These are phyloP conservation scores for Cydia strobilella DNA, from an alignment of 1,140 invertebrate genomes.

Conservation along the genomic window DNA sequence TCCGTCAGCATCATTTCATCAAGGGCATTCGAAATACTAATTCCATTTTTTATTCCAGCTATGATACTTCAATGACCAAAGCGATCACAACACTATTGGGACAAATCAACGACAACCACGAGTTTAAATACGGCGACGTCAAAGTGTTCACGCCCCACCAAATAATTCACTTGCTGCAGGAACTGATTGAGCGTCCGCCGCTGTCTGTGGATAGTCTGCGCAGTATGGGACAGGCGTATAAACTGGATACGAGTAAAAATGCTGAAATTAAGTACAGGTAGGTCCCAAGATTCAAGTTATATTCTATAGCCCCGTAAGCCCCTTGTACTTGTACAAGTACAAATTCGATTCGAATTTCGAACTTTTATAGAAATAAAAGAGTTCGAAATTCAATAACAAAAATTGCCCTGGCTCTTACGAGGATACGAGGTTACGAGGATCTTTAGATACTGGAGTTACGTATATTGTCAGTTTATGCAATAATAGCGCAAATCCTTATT, in stretches of 20 bases:
- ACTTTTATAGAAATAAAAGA: too few species aligned
- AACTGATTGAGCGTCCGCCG: constrained; percentile 82
- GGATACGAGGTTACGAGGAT: too few species aligned
- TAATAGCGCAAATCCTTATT: too few species aligned
- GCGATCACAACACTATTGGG: constrained; percentile 84
- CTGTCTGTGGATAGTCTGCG: constrained; percentile 82
- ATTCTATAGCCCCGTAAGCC: too few species aligned
- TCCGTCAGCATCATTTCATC: background rate
- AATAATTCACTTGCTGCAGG: constrained; percentile 86
- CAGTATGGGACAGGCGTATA: constrained; percentile 85
- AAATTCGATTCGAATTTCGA: too few species aligned
- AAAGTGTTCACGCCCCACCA: constrained; percentile 84
- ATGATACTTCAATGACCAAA: constrained; percentile 86
- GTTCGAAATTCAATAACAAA: too few species aligned
- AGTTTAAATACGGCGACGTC: constrained; percentile 78
- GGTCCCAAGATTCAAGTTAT: constrained; percentile 37
- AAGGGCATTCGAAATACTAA: constrained; percentile 15
- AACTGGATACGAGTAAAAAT: constrained; percentile 85
- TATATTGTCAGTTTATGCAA: too few species aligned
- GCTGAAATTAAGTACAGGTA: constrained; percentile 91
- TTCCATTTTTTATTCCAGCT: constrained; percentile 76
- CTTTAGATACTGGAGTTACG: too few species aligned
- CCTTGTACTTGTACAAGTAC: too few species aligned
- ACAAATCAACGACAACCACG: constrained; percentile 72
- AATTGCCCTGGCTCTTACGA: too few species aligned